Percentiles rank a stretch among this genome's conserved stretches.
Evolutionary conservation across 2,797 vertebrate species (phyloP).

Genomic region (Hylomyscus alleni): DNA sequence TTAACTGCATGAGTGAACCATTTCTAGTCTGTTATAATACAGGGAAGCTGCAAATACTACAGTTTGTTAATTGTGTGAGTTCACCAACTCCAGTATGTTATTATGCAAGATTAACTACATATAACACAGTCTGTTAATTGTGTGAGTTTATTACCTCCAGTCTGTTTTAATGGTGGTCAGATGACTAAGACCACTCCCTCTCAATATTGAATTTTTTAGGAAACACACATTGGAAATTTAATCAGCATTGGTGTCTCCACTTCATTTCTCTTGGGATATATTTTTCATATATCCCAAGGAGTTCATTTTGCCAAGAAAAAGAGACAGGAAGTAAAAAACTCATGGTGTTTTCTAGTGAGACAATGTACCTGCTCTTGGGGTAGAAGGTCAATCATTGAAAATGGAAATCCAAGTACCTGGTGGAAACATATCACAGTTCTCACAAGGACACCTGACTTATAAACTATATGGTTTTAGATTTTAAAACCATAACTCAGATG

Average conservation of each 20-base stretch:
- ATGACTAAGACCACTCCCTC: not conserved
- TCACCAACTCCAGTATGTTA: too few relatives aligned
- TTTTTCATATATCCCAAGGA: not conserved
- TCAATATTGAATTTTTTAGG: not conserved
- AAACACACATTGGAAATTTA: not conserved
- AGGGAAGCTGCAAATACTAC: too few relatives aligned
- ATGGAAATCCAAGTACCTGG: not conserved
- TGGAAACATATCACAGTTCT: not conserved
- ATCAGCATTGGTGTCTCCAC: not conserved
- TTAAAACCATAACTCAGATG: constrained; percentile 15
- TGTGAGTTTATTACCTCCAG: not conserved
- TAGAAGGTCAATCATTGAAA: not conserved
- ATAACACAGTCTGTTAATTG: not conserved
- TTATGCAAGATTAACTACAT: too few relatives aligned
- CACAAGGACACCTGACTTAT: not conserved
- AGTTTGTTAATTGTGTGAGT: too few relatives aligned
- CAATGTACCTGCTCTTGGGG: not conserved
- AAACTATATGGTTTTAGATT: not conserved
- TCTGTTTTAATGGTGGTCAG: not conserved
- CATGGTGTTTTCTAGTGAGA: not conserved
- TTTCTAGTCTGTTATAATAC: too few relatives aligned
- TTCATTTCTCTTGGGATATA: not conserved
- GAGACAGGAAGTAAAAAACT: not conserved
- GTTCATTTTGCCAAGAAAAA: constrained; percentile 12
- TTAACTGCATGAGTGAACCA: too few relatives aligned